phyloP scores from a whole-genome alignment of 1,140 invertebrate species.

The Tyrophagus putrescentiae region DNA sequence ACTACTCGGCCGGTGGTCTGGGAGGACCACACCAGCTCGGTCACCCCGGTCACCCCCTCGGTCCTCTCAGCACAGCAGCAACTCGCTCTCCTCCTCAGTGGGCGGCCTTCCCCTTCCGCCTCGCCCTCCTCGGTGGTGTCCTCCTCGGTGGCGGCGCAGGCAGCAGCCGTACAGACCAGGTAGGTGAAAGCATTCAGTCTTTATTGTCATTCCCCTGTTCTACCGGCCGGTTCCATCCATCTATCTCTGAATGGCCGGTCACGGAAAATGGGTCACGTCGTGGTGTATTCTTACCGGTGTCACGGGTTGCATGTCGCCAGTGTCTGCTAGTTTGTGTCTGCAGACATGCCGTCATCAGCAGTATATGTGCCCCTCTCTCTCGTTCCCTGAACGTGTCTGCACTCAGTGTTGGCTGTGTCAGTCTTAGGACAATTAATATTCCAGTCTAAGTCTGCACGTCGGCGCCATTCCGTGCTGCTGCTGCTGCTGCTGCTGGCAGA shows the following conservation, averaged over 20 bases:
- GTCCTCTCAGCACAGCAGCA: too few relatives aligned
- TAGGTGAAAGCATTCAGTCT: neutral
- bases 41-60: too few relatives aligned
- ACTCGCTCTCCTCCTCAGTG: too few relatives aligned
- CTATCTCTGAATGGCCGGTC: too few relatives aligned
- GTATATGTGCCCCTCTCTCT: neutral
- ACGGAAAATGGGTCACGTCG: too few relatives aligned
- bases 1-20: too few relatives aligned
- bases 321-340: constrained; percentile 1
- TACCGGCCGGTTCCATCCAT: neutral
- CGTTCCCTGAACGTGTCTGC: too few relatives aligned
- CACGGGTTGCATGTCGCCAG: neutral
- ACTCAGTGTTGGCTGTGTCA: too few relatives aligned
- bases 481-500: neutral
- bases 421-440: constrained; percentile 16
- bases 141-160: constrained; percentile 20
- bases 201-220: neutral
- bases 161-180: constrained; percentile 23
- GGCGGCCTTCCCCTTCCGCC: too few relatives aligned
- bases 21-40: too few relatives aligned
- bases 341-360: too few relatives aligned
- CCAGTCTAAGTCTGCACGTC: constrained; percentile 14
- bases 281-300: too few relatives aligned
- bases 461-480: neutral
- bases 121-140: neutral